Evolutionary conservation across 2,797 vertebrate genomes (phyloP).

Genomic region (Oceanodroma leucorhoa): DNA sequence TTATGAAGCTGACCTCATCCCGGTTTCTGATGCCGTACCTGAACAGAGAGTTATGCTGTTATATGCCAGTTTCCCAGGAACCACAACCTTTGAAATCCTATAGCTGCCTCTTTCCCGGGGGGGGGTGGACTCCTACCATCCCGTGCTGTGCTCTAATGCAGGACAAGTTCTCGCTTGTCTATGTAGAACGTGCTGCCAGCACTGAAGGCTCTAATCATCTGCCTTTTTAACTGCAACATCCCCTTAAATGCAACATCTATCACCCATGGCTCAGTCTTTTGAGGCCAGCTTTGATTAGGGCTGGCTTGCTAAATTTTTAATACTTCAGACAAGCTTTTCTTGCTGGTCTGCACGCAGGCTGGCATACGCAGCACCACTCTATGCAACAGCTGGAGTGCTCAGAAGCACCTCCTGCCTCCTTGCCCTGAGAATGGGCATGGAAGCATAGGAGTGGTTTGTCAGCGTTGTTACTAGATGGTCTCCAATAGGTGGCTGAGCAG

Average conservation of each 20-base stretch:
- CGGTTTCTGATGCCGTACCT: conserved; percentile 94
- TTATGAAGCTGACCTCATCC: conserved; percentile 94
- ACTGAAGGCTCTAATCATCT: not conserved
- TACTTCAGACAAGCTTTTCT: not conserved
- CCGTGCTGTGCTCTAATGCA: not conserved
- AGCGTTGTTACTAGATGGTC: not conserved
- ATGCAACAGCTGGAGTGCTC: not conserved
- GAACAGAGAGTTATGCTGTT: not conserved
- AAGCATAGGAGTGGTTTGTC: rapidly evolving
- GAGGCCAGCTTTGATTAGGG: not conserved
- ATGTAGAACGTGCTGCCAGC: rapidly evolving
- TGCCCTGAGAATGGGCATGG: rapidly evolving
- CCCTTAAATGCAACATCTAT: not conserved
- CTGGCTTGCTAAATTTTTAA: not conserved
- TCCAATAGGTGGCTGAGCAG: not conserved
- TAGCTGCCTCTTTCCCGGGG: not conserved
- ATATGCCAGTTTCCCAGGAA: not conserved
- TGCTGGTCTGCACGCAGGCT: rapidly evolving
- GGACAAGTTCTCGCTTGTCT: not conserved
- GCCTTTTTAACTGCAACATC: not conserved
- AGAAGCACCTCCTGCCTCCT: not conserved
- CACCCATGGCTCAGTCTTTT: not conserved
- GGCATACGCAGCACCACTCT: not conserved
- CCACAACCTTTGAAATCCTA: not conserved
- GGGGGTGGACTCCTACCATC: rapidly evolving